Evolutionary conservation across 2,888 invertebrate genomes (phyloP).

Genomic region (Pyrgus malvae): DNA sequence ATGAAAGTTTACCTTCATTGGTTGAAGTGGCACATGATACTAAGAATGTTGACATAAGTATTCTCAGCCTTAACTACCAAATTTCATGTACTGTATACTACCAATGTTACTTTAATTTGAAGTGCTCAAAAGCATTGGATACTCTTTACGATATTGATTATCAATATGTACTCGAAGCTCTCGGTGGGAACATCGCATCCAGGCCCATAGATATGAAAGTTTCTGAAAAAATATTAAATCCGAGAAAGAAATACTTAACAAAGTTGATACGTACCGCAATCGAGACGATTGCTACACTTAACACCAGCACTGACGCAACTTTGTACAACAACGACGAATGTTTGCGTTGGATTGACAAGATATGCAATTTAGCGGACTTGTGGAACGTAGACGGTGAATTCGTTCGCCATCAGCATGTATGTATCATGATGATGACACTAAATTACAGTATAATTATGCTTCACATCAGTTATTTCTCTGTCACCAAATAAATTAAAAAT

Average conservation of each 20-base stretch:
- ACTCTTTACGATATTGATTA: slow-evolving; percentile 89
- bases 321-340: slow-evolving; percentile 65
- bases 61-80: slow-evolving; percentile 91
- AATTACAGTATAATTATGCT: no score
- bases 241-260: slow-evolving; percentile 87
- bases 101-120: slow-evolving; percentile 89
- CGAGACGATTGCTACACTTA: slow-evolving; percentile 85
- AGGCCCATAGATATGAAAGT: slow-evolving; percentile 83
- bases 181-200: slow-evolving; percentile 63
- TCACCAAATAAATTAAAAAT: no score
- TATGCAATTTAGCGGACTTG: slow-evolving; percentile 85
- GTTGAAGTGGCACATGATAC: slow-evolving; percentile 90
- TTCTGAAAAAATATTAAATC: slow-evolving; percentile 86
- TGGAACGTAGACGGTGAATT: slow-evolving; percentile 90
- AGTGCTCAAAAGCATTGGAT: slow-evolving; percentile 86
- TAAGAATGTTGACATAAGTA: slow-evolving; percentile 86
- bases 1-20: slow-evolving; percentile 85
- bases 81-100: slow-evolving; percentile 89
- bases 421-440: slow-evolving; percentile 39
- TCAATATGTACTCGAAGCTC: slow-evolving; percentile 80
- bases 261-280: slow-evolving; percentile 88
- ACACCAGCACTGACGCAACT: slow-evolving; percentile 73
- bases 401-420: slow-evolving; percentile 90
- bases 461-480: no score
- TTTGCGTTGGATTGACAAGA: slow-evolving; percentile 86